Evolutionary conservation across 2,888 invertebrate species (phyloP), one percentile per base, ranked within the genome.

Genomic region (Bombyx huttoni): DNA sequence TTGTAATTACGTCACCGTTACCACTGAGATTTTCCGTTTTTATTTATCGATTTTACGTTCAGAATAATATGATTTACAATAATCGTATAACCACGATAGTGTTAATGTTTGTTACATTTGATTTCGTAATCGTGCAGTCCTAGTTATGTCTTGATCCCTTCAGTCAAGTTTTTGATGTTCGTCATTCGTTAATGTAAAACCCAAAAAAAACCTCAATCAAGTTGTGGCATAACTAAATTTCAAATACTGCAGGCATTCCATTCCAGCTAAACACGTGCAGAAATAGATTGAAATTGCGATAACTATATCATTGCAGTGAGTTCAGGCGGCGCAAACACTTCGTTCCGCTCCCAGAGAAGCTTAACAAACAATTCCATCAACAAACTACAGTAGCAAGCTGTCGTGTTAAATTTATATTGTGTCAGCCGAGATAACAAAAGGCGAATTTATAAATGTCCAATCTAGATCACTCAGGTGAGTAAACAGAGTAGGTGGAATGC

Each of bases 401-500:
- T 58, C 55, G 57, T 60, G 59, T 62, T 58, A 34, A 57, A 61
- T 61, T 60, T 59, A 40, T 40, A 40, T 40, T 40, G 40, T 40
- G 40, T 40, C 40, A 40, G 40, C 12, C 40, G 58, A 68, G 63
- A 62, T 66, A 72, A 75, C 73, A 75, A 74, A 73, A 72, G 64
- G 70, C 61, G 56, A 69, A 74, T 67, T 73, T 72, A 70, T 72
- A 73, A 78, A 73, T 67, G 63, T 63, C 62, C 56, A 65, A 71
- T 68, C 64, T 67, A 73, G 70, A 73, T 72, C 66, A 66, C 59
- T 59, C 57, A 58, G 54, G 65, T 61, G 52, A 48, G 49, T 52
- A 52, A 50, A 50, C 45, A 13, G 49, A 50, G 47, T 59, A 60
- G 62, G 57, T 63, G 64, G 65, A 64, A 65, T 61, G 67, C 66